These are phyloP conservation scores for Caenorhabditis japonica DNA, from an alignment of 2,888 invertebrate genomes.

Conservation along the genomic window DNA sequence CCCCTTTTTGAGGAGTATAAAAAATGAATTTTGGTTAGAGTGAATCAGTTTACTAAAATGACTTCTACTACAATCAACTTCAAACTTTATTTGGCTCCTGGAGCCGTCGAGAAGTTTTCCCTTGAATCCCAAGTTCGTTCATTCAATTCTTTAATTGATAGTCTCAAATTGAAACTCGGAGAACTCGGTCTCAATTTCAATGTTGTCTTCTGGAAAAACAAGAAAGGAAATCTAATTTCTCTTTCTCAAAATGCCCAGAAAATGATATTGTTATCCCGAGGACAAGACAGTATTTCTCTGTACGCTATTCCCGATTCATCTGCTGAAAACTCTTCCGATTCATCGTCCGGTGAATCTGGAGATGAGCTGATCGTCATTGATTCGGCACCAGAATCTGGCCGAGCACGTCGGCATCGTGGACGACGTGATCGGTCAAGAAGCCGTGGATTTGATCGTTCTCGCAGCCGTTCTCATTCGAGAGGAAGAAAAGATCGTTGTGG, in stretches of 20 bases:
- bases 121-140: not conserved
- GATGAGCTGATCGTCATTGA: slow-evolving; percentile 4
- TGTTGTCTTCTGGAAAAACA: slow-evolving; percentile 31
- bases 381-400: not conserved
- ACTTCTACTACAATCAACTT: slow-evolving; percentile 22
- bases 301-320: slow-evolving; percentile 17
- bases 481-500: not conserved
- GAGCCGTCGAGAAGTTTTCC: slow-evolving; percentile 28
- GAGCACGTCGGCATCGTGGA: slow-evolving; percentile 1
- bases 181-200: slow-evolving; percentile 22
- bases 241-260: slow-evolving; percentile 1
- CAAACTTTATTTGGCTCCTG: slow-evolving; percentile 35
- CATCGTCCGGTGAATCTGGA: slow-evolving; percentile 23
- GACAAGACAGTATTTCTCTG: not conserved
- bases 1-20: slow-evolving; percentile 11
- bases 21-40: slow-evolving; percentile 13
- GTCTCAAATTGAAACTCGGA: slow-evolving; percentile 24
- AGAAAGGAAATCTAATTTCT: slow-evolving; percentile 27
- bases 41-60: slow-evolving; percentile 20
- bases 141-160: slow-evolving; percentile 21
- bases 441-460: slow-evolving; percentile 21
- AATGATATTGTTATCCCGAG: not conserved
- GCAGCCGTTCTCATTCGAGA: slow-evolving; percentile 16
- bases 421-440: slow-evolving; percentile 14
- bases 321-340: slow-evolving; percentile 15